Conservation (phyloP, 2,888 invertebrate species). For the Blastobasis lacticolella region DNA sequence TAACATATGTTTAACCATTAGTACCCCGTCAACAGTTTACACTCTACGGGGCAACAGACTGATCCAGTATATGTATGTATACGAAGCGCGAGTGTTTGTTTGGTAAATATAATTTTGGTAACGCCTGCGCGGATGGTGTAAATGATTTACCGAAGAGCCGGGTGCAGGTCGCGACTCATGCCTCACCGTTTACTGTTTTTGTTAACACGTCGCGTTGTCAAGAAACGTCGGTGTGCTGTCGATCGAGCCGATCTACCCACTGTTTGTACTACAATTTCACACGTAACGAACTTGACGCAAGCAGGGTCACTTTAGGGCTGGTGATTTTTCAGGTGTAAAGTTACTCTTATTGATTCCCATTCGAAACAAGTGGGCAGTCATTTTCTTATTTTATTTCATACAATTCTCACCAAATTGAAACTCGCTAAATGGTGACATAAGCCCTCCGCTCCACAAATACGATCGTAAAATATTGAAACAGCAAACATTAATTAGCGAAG, state of each 20-base stretch:
- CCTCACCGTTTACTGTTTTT: slow-evolving; percentile 35
- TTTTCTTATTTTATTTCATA: no score
- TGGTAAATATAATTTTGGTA: slow-evolving; percentile 42
- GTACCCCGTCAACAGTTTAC: slow-evolving; percentile 35
- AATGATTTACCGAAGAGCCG: slow-evolving; percentile 32
- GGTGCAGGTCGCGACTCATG: slow-evolving; percentile 32
- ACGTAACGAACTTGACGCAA: no score
- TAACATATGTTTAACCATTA: slow-evolving; percentile 33
- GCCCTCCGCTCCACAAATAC: slow-evolving; percentile 22
- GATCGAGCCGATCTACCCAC: slow-evolving; percentile 18
- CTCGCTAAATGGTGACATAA: slow-evolving; percentile 26
- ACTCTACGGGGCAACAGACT: slow-evolving; percentile 34
- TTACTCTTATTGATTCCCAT: neutral
- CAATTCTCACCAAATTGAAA: neutral
- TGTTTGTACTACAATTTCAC: slow-evolving; percentile 39
- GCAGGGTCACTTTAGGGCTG: no score
- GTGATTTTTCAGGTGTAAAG: neutral
- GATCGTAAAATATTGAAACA: slow-evolving; percentile 32
- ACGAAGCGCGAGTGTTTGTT: slow-evolving; percentile 31
- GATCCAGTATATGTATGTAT: slow-evolving; percentile 25
- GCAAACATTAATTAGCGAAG: slow-evolving; percentile 34
- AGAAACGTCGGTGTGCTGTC: slow-evolving; percentile 39
- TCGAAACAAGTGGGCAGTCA: no score
- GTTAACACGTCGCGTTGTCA: slow-evolving; percentile 53
- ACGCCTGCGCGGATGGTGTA: slow-evolving; percentile 27